phyloP scores from a whole-genome alignment of 2,888 invertebrate species.

The Crocallis elinguaria region DNA sequence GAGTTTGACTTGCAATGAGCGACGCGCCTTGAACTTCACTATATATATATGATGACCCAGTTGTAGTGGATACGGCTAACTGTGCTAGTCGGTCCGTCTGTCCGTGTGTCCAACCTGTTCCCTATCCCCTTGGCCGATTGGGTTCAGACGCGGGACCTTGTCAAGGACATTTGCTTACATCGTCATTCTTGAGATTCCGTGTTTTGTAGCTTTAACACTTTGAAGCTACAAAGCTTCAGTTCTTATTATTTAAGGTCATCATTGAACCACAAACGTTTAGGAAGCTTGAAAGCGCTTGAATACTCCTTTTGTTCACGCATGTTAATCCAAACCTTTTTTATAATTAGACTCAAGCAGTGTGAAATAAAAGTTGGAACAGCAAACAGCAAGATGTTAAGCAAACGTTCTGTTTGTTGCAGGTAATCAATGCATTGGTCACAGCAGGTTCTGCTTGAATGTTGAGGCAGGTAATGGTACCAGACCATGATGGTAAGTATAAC shows the following conservation, averaged over 20 bases:
- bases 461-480: slow-evolving; percentile 21
- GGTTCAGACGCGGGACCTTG: slow-evolving; percentile 59
- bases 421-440: slow-evolving; percentile 8
- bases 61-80: slow-evolving; percentile 84
- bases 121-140: slow-evolving; percentile 73
- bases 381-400: not conserved
- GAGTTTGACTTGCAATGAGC: slow-evolving; percentile 84
- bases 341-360: no score
- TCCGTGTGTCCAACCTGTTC: slow-evolving; percentile 67
- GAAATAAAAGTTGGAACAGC: not conserved
- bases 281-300: not conserved
- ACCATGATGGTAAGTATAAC: slow-evolving; percentile 10
- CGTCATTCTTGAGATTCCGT: not conserved
- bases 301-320: not conserved
- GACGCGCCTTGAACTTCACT: slow-evolving; percentile 92
- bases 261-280: no score
- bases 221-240: no score
- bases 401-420: slow-evolving; percentile 36
- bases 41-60: slow-evolving; percentile 94
- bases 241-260: no score
- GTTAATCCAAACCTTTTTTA: not conserved
- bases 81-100: slow-evolving; percentile 73
- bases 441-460: not conserved
- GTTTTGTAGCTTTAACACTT: not conserved
- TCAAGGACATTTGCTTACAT: slow-evolving; percentile 49